Evolutionary conservation across 2,888 invertebrate species (phyloP).

Genomic region (Hymenopus coronatus): DNA sequence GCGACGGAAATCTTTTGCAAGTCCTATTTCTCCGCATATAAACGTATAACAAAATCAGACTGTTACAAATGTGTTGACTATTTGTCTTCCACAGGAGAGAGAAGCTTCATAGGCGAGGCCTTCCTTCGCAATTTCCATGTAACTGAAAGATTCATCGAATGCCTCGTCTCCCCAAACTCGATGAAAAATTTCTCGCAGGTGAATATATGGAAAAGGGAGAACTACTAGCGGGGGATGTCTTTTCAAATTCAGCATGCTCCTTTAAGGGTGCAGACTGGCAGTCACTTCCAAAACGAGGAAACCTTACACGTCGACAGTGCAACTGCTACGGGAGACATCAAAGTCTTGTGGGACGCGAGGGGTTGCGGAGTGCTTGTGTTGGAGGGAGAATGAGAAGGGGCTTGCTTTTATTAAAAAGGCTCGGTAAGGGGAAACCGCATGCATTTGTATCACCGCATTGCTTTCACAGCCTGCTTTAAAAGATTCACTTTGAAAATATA

Average conservation of each 20-base stretch:
- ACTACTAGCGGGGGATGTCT: not conserved
- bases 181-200: not conserved
- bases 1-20: too few species aligned
- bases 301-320: not conserved
- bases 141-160: not conserved
- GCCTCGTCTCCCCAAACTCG: not conserved
- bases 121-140: not conserved
- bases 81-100: not conserved
- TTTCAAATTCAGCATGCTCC: not conserved
- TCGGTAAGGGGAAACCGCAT: not conserved
- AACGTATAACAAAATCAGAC: not conserved
- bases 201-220: not conserved
- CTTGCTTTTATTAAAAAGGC: not conserved
- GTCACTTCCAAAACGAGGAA: not conserved
- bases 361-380: not conserved
- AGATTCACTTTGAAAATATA: too few species aligned
- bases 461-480: too few species aligned
- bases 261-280: not conserved
- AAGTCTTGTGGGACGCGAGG: not conserved
- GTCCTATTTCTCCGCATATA: not conserved
- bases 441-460: not conserved
- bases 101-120: too few species aligned
- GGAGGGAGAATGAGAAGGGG: not conserved
- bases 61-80: not conserved
- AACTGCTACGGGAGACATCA: not conserved